Conservation (phyloP, 2,113 vertebrate genomes). For the Neolamprologus caudopunctatus region DNA sequence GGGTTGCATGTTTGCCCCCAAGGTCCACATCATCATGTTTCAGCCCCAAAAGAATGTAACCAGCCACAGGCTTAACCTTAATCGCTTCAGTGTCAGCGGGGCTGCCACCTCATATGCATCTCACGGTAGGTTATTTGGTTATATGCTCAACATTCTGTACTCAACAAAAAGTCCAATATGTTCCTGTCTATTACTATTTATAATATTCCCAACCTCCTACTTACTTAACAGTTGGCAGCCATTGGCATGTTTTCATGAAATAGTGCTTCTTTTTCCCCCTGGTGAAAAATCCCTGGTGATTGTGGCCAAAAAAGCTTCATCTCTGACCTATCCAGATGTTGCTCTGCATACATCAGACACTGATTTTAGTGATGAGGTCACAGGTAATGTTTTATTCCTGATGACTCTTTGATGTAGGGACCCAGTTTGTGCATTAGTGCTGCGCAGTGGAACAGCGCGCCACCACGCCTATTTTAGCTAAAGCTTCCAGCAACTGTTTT, state of each 20-base stretch:
- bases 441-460: background rate
- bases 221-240: background rate
- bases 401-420: background rate
- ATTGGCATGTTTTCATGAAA: background rate
- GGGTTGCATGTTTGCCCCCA: slow-evolving; percentile 95
- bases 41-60: slow-evolving; percentile 98
- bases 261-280: background rate
- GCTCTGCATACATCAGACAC: background rate
- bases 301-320: background rate
- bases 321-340: background rate
- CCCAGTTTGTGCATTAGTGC: background rate
- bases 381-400: background rate
- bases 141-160: background rate
- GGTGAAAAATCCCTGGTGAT: background rate
- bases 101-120: slow-evolving; percentile 84
- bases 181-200: background rate
- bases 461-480: background rate
- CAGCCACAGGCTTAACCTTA: slow-evolving; percentile 93
- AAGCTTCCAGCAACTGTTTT: background rate
- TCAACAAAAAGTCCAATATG: background rate
- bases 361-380: background rate
- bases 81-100: slow-evolving; percentile 93
- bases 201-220: background rate
- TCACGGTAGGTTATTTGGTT: slow-evolving; percentile 78
- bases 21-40: slow-evolving; percentile 97